Base-by-base conservation (phyloP, 2,888 invertebrate species). In the Suillia variegata region DNA sequence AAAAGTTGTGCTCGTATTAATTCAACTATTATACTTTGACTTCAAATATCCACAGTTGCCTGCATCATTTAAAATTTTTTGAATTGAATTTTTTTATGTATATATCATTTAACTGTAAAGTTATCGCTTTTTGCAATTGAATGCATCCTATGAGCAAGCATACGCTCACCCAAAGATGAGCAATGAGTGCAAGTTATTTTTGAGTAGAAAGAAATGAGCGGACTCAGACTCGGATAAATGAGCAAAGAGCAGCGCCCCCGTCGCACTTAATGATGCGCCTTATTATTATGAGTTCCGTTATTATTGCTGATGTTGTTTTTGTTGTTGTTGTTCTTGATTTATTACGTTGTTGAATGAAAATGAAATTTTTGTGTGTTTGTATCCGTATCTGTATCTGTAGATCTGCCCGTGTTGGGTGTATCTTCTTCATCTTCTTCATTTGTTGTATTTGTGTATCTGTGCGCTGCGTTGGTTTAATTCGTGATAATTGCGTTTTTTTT, bases 401-500 rank as follows among this genome's bases (percentile, higher is more conserved):
- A 3, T 20, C 6, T 45, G 45, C 18, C 4, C 20, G 45, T 45
- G n/a, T 38, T 38, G 38, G 5, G 38, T n/a, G 12, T 45, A 18
- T n/a, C n/a, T n/a, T n/a, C n/a, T n/a, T n/a, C n/a, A n/a, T n/a
- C n/a, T n/a, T n/a, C n/a, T n/a, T n/a, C n/a, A n/a, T n/a, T n/a
- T n/a, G n/a, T n/a, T 38, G 10, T n/a, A 38, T 38, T 38, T 38
- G 6, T 3, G 38, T 13, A 38, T 38, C 38, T 8, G n/a, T 45
- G 45, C 17, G 45, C 45, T 18, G 45, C 45, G 26, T 50, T 54
- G 53, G 48, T 34, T 58, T 61, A 60, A 58, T 60, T 62, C 62
- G 56, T 57, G 53, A 58, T 62, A 60, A 58, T 60, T 61, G 55
- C 59, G 34, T 63, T 59, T 63, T 55, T 59, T 58, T 60, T 22